A percentile compares a stretch with the other conserved stretches of the same genome.
phyloP scores from a whole-genome alignment of 1,140 invertebrate species.

The Euglossa dilemma region DNA sequence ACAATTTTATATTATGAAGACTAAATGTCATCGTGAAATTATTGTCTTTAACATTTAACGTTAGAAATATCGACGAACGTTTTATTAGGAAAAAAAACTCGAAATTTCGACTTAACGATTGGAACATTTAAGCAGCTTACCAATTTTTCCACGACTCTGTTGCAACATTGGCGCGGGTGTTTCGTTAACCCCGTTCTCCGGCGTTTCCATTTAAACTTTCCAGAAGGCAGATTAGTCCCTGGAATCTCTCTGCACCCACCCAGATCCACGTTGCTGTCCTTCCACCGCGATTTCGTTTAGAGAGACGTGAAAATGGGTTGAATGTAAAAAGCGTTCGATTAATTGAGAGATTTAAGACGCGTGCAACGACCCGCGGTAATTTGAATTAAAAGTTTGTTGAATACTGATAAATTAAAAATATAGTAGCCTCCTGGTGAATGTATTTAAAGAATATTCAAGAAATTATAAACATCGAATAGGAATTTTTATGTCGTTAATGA shows the following conservation, averaged over 20 bases:
- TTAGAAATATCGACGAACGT: no score
- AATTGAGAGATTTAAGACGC: neutral
- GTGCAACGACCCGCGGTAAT: no score
- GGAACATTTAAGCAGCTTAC: conserved; percentile 70
- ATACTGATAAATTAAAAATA: no score
- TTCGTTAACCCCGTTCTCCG: conserved; percentile 19
- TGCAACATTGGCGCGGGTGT: conserved; percentile 8
- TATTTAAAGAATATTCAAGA: no score
- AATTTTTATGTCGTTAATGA: no score
- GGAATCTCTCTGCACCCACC: conserved; percentile 32
- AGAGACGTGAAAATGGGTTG: neutral
- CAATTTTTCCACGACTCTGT: conserved; percentile 57
- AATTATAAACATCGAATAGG: no score
- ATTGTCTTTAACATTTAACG: no score
- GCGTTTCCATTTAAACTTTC: conserved; percentile 71
- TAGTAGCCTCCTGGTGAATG: no score
- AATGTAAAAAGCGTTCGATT: neutral
- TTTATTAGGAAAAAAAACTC: conserved; percentile 18
- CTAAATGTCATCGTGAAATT: no score
- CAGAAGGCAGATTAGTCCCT: conserved; percentile 64
- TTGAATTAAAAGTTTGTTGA: no score
- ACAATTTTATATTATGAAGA: no score
- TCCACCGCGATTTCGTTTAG: neutral
- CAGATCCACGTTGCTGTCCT: neutral
- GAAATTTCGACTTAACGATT: conserved; percentile 38